Conservation (phyloP, 2,797 vertebrate species). For the Corythornis leucogaster region DNA sequence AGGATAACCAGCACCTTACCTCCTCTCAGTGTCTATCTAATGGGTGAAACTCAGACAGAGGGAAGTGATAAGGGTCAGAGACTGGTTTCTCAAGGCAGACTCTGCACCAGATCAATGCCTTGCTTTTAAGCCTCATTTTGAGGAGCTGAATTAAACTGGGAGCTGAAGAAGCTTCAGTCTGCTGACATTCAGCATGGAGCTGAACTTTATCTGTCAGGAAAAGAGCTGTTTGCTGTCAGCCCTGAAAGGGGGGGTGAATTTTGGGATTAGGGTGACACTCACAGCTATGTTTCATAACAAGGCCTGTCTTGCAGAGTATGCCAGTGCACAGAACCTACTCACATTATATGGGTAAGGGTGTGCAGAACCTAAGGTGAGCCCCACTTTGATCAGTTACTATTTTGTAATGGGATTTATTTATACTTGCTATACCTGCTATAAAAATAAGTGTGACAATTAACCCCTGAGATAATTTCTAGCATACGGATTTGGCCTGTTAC, state of each 20-base stretch:
- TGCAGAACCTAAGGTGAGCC: conserved; percentile 13
- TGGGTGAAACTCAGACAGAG: background rate
- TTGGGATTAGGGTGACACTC: background rate
- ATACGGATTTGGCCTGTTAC: conserved; percentile 46
- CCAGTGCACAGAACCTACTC: conserved; percentile 3
- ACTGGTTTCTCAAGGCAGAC: background rate
- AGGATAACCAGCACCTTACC: background rate
- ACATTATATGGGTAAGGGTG: background rate
- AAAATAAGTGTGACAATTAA: conserved; percentile 67
- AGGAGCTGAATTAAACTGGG: background rate
- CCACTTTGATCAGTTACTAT: conserved; percentile 6
- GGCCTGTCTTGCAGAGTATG: background rate
- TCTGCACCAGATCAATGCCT: background rate
- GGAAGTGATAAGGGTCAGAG: accelerated
- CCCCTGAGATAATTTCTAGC: conserved; percentile 74
- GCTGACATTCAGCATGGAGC: background rate
- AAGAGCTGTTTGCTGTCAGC: background rate
- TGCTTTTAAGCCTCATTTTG: background rate
- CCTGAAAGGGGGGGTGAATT: background rate
- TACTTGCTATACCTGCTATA: conserved; percentile 44
- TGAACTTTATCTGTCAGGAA: background rate
- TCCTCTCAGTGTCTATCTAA: background rate
- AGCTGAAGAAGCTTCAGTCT: background rate
- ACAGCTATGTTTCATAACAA: background rate
- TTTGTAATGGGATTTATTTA: conserved; percentile 27